These are phyloP conservation scores for Xanthia togata DNA, from an alignment of 2,888 invertebrate species.

Conservation along the genomic window DNA sequence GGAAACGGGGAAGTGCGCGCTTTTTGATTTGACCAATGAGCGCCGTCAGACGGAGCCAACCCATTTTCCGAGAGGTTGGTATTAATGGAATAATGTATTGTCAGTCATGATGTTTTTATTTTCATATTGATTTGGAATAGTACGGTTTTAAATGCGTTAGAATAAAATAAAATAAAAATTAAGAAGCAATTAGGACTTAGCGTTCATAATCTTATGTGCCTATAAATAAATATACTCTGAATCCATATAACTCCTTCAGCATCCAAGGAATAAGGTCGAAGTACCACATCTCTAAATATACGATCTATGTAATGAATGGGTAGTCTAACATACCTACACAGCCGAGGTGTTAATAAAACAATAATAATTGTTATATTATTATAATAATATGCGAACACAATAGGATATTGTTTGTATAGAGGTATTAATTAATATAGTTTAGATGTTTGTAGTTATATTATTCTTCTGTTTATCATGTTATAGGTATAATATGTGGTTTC, in stretches of 20 bases:
- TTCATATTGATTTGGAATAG: background rate
- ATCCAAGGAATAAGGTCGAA: background rate
- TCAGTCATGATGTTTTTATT: no score
- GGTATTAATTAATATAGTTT: slow-evolving; percentile 26
- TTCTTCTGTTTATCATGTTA: slow-evolving; percentile 19
- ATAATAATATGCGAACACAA: slow-evolving; percentile 40
- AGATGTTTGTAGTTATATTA: background rate
- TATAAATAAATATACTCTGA: background rate
- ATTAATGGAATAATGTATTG: no score
- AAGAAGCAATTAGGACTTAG: background rate
- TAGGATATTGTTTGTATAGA: slow-evolving; percentile 43
- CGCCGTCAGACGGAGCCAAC: no score
- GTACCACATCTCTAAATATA: slow-evolving; percentile 7
- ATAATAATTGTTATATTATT: slow-evolving; percentile 44
- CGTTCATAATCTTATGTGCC: background rate
- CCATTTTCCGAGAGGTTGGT: no score
- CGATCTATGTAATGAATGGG: background rate
- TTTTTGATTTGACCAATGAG: no score
- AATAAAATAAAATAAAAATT: no score
- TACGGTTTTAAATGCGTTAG: background rate
- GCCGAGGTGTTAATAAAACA: slow-evolving; percentile 53
- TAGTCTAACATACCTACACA: slow-evolving; percentile 8
- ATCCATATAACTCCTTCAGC: background rate
- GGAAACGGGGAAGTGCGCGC: no score
- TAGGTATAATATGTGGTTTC: background rate